Evolutionary conservation across 2,113 vertebrate genomes (phyloP).

Genomic region (Clarias magur): DNA sequence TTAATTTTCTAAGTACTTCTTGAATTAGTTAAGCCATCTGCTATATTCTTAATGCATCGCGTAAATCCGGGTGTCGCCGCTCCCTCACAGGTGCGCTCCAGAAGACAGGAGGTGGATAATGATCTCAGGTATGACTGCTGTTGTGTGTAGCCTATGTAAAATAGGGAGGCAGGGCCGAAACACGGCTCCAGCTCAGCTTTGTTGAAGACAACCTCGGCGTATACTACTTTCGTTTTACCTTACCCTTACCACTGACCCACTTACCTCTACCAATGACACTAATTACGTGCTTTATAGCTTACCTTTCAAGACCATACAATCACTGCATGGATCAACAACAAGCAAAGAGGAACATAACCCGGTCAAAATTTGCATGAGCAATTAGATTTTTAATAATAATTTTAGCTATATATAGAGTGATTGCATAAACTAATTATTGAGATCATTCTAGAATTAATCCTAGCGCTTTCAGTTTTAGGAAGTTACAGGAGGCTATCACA

Average conservation of each 20-base stretch:
- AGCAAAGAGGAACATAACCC: not conserved
- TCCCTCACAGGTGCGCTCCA: slow-evolving; percentile 41
- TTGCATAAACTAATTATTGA: not conserved
- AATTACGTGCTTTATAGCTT: slow-evolving; percentile 27
- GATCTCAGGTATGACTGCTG: slow-evolving; percentile 38
- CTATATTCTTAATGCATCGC: not conserved
- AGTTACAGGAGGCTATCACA: not conserved
- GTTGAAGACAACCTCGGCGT: slow-evolving; percentile 31
- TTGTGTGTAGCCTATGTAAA: slow-evolving; percentile 44
- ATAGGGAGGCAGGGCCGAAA: slow-evolving; percentile 55
- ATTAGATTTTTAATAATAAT: not conserved
- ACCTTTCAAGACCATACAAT: not conserved
- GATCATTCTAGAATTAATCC: slow-evolving; percentile 32
- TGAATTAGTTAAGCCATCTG: not conserved
- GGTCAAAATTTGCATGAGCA: not conserved
- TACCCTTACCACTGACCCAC: slow-evolving; percentile 50
- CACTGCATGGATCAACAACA: not conserved
- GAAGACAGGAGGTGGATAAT: slow-evolving; percentile 42
- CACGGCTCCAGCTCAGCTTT: slow-evolving; percentile 41
- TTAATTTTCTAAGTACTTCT: not conserved
- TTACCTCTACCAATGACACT: slow-evolving; percentile 49
- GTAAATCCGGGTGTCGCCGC: slow-evolving; percentile 39
- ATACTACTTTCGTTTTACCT: slow-evolving; percentile 42
- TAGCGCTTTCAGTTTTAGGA: slow-evolving; percentile 43
- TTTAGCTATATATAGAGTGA: not conserved